Evolutionary conservation across 2,888 invertebrate genomes (phyloP).

Genomic region (Drosophila crucigera): DNA sequence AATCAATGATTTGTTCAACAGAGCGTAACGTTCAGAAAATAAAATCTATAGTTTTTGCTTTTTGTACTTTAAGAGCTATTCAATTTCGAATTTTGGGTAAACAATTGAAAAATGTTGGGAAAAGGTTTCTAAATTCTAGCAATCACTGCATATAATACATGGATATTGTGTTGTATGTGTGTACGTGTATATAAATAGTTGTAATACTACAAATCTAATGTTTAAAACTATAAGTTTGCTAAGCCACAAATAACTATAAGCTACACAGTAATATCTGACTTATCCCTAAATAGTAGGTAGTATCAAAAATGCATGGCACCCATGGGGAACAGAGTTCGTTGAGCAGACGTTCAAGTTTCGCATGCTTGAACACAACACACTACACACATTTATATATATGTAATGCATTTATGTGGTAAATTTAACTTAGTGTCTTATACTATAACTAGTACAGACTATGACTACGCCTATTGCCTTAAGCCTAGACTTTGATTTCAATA

Average conservation of each 20-base stretch:
- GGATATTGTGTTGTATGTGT: not conserved
- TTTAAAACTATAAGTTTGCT: conserved; percentile 81
- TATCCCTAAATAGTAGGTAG: conserved; percentile 37
- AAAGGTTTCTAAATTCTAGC: not conserved
- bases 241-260: conserved; percentile 74
- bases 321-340: conserved; percentile 79
- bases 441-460: conserved; percentile 50
- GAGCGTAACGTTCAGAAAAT: not conserved
- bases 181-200: conserved; percentile 37
- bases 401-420: conserved; percentile 3
- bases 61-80: not conserved
- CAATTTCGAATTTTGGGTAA: not conserved
- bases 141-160: not conserved
- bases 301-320: conserved; percentile 79
- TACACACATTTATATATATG: conserved; percentile 13
- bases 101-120: not conserved
- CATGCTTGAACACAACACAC: conserved; percentile 38
- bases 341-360: conserved; percentile 59
- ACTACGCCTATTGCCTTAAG: conserved; percentile 47
- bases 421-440: conserved; percentile 22
- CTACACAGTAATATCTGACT: conserved; percentile 36
- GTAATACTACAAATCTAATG: conserved; percentile 58
- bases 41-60: not conserved
- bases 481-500: conserved; percentile 71
- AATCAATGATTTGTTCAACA: not conserved